Percentiles rank a stretch among this genome's conserved stretches.
Conservation (phyloP, 2,797 vertebrate genomes). For the Siniperca undulata region DNA sequence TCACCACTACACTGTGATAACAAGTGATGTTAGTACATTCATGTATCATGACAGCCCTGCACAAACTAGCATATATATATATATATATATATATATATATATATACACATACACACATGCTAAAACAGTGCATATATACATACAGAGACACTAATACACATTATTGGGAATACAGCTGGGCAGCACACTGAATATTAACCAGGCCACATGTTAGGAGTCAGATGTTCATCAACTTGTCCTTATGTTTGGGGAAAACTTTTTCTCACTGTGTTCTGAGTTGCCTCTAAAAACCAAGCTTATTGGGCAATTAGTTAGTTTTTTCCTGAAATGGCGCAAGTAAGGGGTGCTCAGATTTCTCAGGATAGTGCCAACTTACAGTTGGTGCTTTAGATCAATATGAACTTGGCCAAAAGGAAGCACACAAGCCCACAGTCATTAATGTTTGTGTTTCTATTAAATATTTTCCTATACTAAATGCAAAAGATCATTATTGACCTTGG, state of each 20-base stretch:
- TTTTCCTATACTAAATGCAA: background rate
- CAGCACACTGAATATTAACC: background rate
- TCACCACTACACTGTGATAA: background rate
- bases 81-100: too few relatives aligned
- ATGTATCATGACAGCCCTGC: background rate
- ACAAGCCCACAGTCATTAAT: background rate
- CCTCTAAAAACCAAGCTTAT: background rate
- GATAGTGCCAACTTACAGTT: background rate
- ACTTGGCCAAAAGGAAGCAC: background rate
- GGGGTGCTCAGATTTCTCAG: background rate
- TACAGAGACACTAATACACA: background rate
- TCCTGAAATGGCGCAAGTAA: background rate
- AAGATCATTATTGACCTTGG: background rate
- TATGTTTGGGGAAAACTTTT: background rate
- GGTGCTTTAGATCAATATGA: background rate
- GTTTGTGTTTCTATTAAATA: background rate
- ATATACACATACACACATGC: too few relatives aligned
- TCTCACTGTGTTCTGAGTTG: background rate
- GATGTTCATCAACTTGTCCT: background rate
- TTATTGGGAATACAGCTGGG: conserved; percentile 1
- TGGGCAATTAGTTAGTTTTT: background rate
- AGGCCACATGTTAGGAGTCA: conserved; percentile 19
- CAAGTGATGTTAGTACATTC: too few relatives aligned
- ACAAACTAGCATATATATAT: background rate
- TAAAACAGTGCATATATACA: background rate